Percentiles rank a stretch among this genome's conserved stretches.
phyloP scores from a whole-genome alignment of 2,888 invertebrate species.

The Eubasilissa splendida region DNA sequence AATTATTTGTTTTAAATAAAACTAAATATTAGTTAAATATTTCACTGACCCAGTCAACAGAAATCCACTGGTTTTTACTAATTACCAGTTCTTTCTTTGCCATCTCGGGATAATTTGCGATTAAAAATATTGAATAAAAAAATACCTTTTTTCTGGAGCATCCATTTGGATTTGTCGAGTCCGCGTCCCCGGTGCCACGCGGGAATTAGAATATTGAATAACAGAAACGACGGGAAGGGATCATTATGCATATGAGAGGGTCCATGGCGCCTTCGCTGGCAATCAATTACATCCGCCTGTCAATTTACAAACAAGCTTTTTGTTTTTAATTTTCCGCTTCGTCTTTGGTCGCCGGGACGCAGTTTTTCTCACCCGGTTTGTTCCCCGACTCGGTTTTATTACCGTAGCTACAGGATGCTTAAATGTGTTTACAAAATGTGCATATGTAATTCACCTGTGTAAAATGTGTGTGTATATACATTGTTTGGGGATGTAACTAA shows the following conservation, averaged over 20 bases:
- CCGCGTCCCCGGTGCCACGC: neutral
- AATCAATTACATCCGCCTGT: constrained; percentile 54
- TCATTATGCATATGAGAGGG: constrained; percentile 44
- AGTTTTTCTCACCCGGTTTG: constrained; percentile 1
- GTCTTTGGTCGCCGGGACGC: constrained; percentile 43
- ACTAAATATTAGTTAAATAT: no score
- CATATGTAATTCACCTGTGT: no score
- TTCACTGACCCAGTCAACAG: no score
- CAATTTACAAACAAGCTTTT: constrained; percentile 55
- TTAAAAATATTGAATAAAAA: no score
- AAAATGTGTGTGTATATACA: no score
- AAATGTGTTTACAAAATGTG: no score
- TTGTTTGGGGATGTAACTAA: no score
- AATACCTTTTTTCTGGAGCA: no score
- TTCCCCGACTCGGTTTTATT: neutral
- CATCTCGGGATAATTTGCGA: no score
- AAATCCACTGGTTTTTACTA: no score
- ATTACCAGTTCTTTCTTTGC: no score
- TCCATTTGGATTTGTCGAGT: constrained; percentile 9
- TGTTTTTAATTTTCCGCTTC: constrained; percentile 42
- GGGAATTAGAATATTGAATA: constrained; percentile 39
- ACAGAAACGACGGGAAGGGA: constrained; percentile 38
- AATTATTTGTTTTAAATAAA: no score
- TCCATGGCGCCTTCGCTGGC: constrained; percentile 52
- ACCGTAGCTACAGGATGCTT: neutral